Evolutionary conservation across 2,888 invertebrate genomes (phyloP).

Genomic region (Diloba caeruleocephala): DNA sequence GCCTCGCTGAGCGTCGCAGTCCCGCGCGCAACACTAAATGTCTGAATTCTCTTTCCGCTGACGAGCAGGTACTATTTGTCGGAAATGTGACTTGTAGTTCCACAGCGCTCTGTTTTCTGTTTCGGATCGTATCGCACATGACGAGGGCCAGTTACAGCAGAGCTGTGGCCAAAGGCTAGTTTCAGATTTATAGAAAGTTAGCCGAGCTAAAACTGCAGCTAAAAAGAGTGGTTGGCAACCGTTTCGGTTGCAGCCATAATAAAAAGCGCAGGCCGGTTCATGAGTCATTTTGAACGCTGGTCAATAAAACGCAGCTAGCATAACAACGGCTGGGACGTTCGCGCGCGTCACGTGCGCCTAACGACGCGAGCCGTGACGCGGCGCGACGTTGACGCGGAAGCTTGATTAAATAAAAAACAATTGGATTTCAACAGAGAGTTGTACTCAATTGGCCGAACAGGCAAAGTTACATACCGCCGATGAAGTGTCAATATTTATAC

Average conservation of each 20-base stretch:
- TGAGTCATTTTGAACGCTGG: constrained; percentile 33
- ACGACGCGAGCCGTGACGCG: constrained; percentile 2
- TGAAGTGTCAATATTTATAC: no score
- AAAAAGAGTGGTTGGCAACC: neutral
- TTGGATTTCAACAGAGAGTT: no score
- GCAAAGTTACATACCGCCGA: no score
- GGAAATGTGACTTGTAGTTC: neutral
- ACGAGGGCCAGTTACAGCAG: no score
- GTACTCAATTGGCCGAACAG: no score
- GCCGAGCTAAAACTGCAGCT: neutral
- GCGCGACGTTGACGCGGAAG: neutral
- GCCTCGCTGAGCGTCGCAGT: constrained; percentile 5
- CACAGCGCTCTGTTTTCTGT: no score
- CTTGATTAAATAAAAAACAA: neutral
- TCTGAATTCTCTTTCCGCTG: constrained; percentile 19
- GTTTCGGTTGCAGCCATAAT: neutral
- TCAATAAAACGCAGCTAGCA: constrained; percentile 53
- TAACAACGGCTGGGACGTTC: constrained; percentile 8
- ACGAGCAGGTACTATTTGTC: constrained; percentile 2
- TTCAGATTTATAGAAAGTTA: neutral
- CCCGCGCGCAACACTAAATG: neutral
- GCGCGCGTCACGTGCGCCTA: constrained; percentile 33
- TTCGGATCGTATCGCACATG: no score
- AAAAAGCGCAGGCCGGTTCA: constrained; percentile 14
- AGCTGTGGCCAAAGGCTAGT: neutral